Evolutionary conservation across 2,113 vertebrate species (phyloP).

Genomic region (Takifugu bimaculatus): DNA sequence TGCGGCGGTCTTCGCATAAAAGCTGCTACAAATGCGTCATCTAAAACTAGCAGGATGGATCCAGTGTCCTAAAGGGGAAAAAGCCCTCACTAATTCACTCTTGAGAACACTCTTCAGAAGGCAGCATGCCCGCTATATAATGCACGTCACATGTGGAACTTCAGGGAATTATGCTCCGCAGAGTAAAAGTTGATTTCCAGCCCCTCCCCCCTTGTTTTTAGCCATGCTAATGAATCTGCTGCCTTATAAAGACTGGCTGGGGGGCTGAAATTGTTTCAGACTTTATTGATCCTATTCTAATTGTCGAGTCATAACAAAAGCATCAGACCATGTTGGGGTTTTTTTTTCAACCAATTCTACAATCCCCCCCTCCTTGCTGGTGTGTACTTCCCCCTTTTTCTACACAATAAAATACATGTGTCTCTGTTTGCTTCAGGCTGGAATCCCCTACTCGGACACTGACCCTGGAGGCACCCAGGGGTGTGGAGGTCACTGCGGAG

Average conservation of each 20-base stretch:
- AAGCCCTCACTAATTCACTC: neutral
- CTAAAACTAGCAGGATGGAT: neutral
- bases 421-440: slow-evolving; percentile 74
- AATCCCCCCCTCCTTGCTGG: neutral
- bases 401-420: neutral
- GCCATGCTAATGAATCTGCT: slow-evolving; percentile 4
- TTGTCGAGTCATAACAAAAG: neutral
- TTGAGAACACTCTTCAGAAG: slow-evolving; percentile 1
- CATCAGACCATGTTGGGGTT: neutral
- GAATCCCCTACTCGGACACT: slow-evolving; percentile 95
- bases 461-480: slow-evolving; percentile 92
- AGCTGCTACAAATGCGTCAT: slow-evolving; percentile 23
- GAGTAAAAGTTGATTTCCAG: neutral
- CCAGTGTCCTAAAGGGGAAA: neutral
- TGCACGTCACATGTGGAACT: neutral
- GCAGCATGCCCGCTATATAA: neutral
- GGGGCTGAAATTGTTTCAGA: slow-evolving; percentile 2
- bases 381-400: neutral
- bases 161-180: neutral
- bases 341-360: neutral
- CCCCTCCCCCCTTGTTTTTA: neutral
- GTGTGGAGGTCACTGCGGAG: slow-evolving; percentile 90
- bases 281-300: slow-evolving; percentile 20
- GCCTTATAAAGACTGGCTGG: slow-evolving; percentile 9
- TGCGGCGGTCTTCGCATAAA: neutral